These are phyloP conservation scores for Adelognathus sp. DNA, from an alignment of 2,888 invertebrate genomes.

Conservation along the genomic window DNA sequence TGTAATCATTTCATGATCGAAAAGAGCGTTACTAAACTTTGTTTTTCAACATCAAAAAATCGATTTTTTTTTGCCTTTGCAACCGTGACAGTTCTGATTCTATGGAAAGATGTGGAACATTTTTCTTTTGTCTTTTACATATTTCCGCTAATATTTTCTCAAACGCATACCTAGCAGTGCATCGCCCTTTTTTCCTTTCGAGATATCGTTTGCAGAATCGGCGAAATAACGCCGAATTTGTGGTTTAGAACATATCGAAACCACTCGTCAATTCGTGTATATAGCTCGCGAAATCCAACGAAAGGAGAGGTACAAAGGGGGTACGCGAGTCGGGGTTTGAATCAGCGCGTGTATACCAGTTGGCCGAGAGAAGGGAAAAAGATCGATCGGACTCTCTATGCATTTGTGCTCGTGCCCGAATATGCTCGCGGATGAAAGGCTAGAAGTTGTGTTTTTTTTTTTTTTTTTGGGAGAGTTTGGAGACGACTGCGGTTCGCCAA, in stretches of 20 bases:
- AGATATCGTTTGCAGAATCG: neutral
- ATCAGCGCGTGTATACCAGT: neutral
- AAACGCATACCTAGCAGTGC: too few relatives aligned
- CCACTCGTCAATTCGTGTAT: neutral
- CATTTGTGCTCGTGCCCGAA: neutral
- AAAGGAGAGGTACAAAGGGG: neutral
- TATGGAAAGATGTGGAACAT: too few relatives aligned
- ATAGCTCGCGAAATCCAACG: too few relatives aligned
- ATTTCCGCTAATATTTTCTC: neutral
- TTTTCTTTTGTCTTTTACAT: neutral
- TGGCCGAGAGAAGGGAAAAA: neutral
- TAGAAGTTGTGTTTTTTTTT: neutral
- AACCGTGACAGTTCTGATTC: too few relatives aligned
- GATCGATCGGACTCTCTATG: conserved; percentile 33
- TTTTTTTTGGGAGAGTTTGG: neutral
- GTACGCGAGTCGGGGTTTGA: neutral
- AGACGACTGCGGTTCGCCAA: neutral
- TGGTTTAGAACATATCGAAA: neutral
- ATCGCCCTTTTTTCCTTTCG: neutral
- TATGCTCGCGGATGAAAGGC: neutral
- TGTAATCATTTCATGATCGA: too few relatives aligned
- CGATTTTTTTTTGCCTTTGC: too few relatives aligned
- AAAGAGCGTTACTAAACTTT: too few relatives aligned
- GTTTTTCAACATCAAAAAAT: too few relatives aligned
- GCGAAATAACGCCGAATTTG: conserved; percentile 21